Evolutionary conservation across 2,888 invertebrate species (phyloP).

Genomic region (Caenorhabditis becei): DNA sequence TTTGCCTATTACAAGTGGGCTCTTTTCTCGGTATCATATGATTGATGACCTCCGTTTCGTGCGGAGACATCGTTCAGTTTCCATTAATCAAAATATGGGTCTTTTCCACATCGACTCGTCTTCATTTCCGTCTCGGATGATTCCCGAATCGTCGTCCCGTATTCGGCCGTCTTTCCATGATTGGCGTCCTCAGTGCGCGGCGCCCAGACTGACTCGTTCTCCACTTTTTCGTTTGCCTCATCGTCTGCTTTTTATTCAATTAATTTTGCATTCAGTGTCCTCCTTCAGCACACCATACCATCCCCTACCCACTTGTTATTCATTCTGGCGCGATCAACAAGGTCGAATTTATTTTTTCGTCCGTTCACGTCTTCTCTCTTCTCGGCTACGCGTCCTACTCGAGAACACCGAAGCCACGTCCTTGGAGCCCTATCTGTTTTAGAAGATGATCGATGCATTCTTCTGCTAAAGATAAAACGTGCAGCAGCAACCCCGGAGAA

Average conservation of each 20-base stretch:
- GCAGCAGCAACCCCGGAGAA: conserved; percentile 22
- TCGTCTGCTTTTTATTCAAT: conserved; percentile 57
- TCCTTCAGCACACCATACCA: conserved; percentile 36
- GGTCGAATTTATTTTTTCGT: conserved; percentile 50
- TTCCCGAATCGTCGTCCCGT: conserved; percentile 20
- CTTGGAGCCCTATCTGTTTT: conserved; percentile 30
- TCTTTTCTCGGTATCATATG: conserved; percentile 8
- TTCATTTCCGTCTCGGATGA: conserved; percentile 9
- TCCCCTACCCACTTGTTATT: conserved; percentile 52
- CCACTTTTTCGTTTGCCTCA: conserved; percentile 31
- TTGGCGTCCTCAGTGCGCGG: conserved; percentile 38
- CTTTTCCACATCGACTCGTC: conserved; percentile 6
- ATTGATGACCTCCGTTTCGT: conserved; percentile 10
- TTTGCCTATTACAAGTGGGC: conserved; percentile 3
- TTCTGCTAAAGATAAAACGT: background rate
- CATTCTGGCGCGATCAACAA: conserved; percentile 47
- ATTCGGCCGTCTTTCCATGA: conserved; percentile 24
- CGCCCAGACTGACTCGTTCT: background rate
- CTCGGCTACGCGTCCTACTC: background rate
- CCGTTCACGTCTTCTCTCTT: conserved; percentile 26
- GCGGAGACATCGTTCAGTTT: background rate
- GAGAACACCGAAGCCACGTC: conserved; percentile 4
- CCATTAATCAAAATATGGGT: background rate
- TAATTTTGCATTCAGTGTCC: conserved; percentile 48
- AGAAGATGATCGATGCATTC: conserved; percentile 34